These are phyloP conservation scores for Caenorhabditis macrosperma DNA, from an alignment of 2,888 invertebrate genomes.

Conservation along the genomic window DNA sequence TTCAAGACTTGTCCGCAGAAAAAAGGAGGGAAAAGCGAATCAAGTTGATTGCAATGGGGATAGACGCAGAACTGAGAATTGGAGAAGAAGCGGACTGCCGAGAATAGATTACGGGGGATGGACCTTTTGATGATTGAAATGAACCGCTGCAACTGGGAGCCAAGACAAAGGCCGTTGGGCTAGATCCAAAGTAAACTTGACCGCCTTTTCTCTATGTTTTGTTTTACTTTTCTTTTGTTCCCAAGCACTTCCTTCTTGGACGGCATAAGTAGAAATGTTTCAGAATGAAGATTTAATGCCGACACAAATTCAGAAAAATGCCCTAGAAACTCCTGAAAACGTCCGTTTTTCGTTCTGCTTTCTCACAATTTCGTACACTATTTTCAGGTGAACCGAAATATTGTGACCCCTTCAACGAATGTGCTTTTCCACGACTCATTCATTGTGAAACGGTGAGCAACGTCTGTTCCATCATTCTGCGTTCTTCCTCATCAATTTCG, in stretches of 20 bases:
- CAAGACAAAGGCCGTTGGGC: slow-evolving; percentile 15
- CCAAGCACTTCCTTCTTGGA: too few relatives aligned
- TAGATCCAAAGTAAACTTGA: slow-evolving; percentile 20
- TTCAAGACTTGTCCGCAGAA: too few relatives aligned
- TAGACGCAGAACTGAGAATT: slow-evolving; percentile 2
- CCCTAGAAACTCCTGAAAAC: too few relatives aligned
- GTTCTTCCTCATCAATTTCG: not conserved
- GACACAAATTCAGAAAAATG: too few relatives aligned
- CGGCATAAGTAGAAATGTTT: too few relatives aligned
- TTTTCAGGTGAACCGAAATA: not conserved
- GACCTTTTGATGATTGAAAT: slow-evolving; percentile 18
- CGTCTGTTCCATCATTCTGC: not conserved
- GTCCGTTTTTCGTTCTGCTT: not conserved
- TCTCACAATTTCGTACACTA: not conserved
- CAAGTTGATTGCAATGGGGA: not conserved
- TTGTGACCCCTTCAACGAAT: not conserved
- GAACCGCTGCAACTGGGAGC: not conserved
- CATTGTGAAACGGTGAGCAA: not conserved
- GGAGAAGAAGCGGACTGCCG: not conserved
- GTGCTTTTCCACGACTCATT: not conserved
- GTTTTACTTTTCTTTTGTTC: slow-evolving; percentile 1
- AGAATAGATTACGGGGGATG: slow-evolving; percentile 23
- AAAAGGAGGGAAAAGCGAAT: not conserved
- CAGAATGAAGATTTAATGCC: too few relatives aligned
- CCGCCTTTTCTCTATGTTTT: slow-evolving; percentile 5